Evolutionary conservation across 2,113 vertebrate species (phyloP), one percentile per base, ranked within the genome.

Genomic region (Spea bombifrons): DNA sequence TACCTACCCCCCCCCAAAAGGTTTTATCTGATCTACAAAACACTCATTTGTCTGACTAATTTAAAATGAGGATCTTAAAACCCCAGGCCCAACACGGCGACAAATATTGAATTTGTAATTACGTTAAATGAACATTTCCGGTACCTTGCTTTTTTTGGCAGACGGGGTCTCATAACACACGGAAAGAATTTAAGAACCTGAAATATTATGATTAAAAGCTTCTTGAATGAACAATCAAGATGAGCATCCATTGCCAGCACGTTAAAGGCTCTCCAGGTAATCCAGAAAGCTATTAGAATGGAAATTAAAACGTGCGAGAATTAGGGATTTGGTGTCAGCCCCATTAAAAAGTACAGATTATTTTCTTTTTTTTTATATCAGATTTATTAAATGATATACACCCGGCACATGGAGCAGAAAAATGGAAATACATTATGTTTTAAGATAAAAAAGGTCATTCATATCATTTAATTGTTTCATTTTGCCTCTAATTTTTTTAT

Each of bases 31-130:
- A 66, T 66, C 30, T 50, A 65, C 7, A 65, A 5, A 30, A 48
- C 17, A 55, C 4, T 78, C 8, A 72, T 78, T 73, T 80, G 70
- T 48, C 52, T 46, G 12, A 7, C 30, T 79, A 66, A 66, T 72
- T 79, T 43, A 13, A 77, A 66, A 79, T 66, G 49, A 17, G 13
- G 50, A 50, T 66, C 53, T 72, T 17, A 44, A 52, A 59, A 59
- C 57, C 44, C n/a, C 17, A 8, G 10, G 55, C 17, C 53, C 53
- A 44, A 70, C 57, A 48, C 52, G 52, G 69, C 30, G 9, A 64
- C 13, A 53, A 52, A 64, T 48, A 46, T 53, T 16, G 30, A 16
- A 53, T 30, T 17, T 12, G 30, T n/a, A 43, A 71, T 3, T 44
- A 52, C 4, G 16, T 3, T 10, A 71, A 71, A 75, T 65, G 15